Evolutionary conservation across 1,140 invertebrate species (phyloP), one percentile per base, ranked within the genome.

Genomic region (Lineus longissimus): DNA sequence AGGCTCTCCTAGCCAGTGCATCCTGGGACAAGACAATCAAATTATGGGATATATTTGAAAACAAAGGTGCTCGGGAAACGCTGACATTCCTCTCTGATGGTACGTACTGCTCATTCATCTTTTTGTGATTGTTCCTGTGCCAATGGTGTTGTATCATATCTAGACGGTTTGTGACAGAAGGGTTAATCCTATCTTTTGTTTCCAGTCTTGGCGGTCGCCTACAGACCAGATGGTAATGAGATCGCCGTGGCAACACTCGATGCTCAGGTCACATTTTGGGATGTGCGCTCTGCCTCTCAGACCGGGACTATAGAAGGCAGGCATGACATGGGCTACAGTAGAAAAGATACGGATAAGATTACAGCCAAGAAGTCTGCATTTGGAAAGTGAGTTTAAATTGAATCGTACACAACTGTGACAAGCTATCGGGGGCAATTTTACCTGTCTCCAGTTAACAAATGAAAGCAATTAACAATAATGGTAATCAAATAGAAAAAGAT

Each of bases 21-120:
- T 95, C 93, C 19, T 98, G 95, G 95, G 96, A 98, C 78, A 92
- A 92, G 80, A 93, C 94, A 0, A 81, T 98, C 0, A 87, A 90
- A 70, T 81, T 98, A 29, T 98, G 95, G 95, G 92, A 97, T 77
- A 86, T 91, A 1, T 87, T 92, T 67, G 92, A 95, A 76, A 88
- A 85, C 63, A 90, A 88, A 56, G 88, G 88, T 0, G 85, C 86
- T n/a, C 89, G 90, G 70, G 95, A 98, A 84, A 89, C 89, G 0
- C 86, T 97, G 54, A 83, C 86, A 63, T 79, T 97, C 0, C 83
- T 84, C 1, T 82, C 90, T 1, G 95, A 98, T 83, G 94, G 91
- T 86, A 73, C 70, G 65, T 64, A 47, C 11, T 61, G 59, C 11
- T 2, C 2, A 25, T 45, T 13, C 23, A 11, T 41, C n/a, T 11